Evolutionary conservation across 2,888 invertebrate species (phyloP), one percentile per base, ranked within the genome.

Genomic region (Apoda limacodes): DNA sequence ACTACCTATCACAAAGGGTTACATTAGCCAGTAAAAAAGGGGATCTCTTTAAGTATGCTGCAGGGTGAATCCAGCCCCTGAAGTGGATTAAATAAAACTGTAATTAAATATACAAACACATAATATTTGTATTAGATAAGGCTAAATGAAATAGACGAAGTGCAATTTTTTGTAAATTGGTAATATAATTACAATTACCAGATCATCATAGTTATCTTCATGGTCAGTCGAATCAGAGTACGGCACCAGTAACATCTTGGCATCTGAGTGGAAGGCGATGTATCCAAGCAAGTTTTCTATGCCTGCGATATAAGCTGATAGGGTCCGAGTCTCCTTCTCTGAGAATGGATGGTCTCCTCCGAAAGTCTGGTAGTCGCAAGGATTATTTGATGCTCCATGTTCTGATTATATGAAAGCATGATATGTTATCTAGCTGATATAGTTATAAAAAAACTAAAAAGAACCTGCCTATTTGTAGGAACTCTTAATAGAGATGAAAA

Each of bases 191-290:
- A n/a, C 22, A 15, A 52, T 48, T 52, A 81, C 71, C 54, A 83
- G 52, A 29, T 84, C 80, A 6, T 68, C 61, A 29, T 82, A 80
- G 37, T 84, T 84, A 10, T 65, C 67, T 0, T 78, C 58, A 40
- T 85, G 82, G 0, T 65, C 50, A 0, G 35, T 48, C 0, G 84
- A 84, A 46, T 85, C 88, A 10, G 85, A 88, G n/a, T 85, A 85
- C 0, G 92, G 89, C 15, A 87, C 64, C 22, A 91, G 63, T 7
- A 91, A 55, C 30, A 85, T 67, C 47, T 92, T 90, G 0, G 88
- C 88, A 47, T 86, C 89, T 0, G 92, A 85, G 55, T 93, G 93
- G 54, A 92, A 86, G 1, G 86, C 82, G 3, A 93, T 62, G 54
- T 91, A 93, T 7, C 85, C 82, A 13, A 76, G 60, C 11, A 88